Evolutionary conservation across 2,797 vertebrate species (phyloP).

Genomic region (Xerus rutilus): DNA sequence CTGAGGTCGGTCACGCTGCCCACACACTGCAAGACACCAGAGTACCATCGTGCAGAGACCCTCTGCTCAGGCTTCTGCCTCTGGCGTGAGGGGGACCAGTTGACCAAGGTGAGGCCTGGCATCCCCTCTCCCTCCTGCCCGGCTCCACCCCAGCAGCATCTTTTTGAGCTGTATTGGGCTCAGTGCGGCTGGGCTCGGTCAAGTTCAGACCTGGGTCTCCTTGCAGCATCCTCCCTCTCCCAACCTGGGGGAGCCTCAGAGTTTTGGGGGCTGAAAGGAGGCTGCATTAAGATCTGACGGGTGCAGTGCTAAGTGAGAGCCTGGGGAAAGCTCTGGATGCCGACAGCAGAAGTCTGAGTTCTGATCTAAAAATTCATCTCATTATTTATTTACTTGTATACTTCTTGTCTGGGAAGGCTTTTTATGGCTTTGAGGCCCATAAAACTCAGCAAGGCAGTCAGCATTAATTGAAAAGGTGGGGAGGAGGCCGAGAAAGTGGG

Average conservation of each 20-base stretch:
- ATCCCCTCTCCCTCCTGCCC: rapidly evolving
- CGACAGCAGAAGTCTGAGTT: background rate
- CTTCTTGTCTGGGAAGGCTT: conserved; percentile 24
- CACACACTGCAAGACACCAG: conserved; percentile 88
- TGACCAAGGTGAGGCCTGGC: conserved; percentile 91
- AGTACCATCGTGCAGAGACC: conserved; percentile 93
- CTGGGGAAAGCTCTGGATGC: background rate
- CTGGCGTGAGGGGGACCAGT: conserved; percentile 90
- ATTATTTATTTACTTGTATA: background rate
- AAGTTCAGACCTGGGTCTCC: background rate
- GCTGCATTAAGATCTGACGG: background rate
- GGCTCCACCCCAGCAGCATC: background rate
- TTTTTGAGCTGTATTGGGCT: background rate
- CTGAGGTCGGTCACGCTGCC: conserved; percentile 96
- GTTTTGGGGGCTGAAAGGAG: background rate
- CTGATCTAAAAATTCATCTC: conserved; percentile 2
- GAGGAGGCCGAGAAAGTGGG: background rate
- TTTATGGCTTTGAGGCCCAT: background rate
- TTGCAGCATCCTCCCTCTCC: background rate
- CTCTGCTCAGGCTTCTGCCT: conserved; percentile 97
- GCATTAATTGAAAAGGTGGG: background rate
- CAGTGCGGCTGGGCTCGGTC: background rate
- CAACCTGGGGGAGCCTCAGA: background rate
- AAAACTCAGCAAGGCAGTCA: background rate
- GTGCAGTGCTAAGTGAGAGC: background rate